Percentiles rank a stretch among this genome's conserved stretches.
phyloP scores from a whole-genome alignment of 1,140 invertebrate species.

The Brachionus rotundiformis region DNA sequence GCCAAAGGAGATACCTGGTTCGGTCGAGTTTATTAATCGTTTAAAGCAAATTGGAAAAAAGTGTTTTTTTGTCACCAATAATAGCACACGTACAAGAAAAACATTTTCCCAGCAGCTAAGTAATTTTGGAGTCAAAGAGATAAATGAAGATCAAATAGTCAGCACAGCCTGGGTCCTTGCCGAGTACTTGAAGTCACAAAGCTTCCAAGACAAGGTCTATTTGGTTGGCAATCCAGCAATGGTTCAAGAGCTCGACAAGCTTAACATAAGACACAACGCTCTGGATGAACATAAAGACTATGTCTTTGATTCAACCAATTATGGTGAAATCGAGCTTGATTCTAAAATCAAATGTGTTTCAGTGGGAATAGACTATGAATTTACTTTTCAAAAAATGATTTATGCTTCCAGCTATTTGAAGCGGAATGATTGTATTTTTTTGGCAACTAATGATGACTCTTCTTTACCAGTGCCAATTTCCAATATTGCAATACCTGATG shows the following conservation, averaged over 20 bases:
- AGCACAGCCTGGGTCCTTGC: slow-evolving; percentile 81
- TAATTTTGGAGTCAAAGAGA: slow-evolving; percentile 70
- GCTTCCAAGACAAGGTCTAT: slow-evolving; percentile 81
- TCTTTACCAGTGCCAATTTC: slow-evolving; percentile 67
- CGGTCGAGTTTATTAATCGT: slow-evolving; percentile 73
- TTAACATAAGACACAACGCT: slow-evolving; percentile 74
- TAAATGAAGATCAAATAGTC: slow-evolving; percentile 73
- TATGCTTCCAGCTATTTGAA: slow-evolving; percentile 82
- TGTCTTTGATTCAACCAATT: background rate
- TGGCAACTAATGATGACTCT: slow-evolving; percentile 89
- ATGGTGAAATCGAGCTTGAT: slow-evolving; percentile 22
- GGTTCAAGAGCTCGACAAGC: slow-evolving; percentile 74
- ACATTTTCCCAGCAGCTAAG: slow-evolving; percentile 77
- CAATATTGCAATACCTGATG: slow-evolving; percentile 69
- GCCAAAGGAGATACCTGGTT: slow-evolving; percentile 71
- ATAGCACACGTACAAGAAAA: slow-evolving; percentile 80
- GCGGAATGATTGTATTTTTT: slow-evolving; percentile 74
- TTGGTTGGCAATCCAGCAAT: slow-evolving; percentile 79
- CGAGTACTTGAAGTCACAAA: slow-evolving; percentile 72
- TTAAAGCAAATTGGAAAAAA: slow-evolving; percentile 72
- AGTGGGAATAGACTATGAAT: slow-evolving; percentile 86
- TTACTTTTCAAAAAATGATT: slow-evolving; percentile 85
- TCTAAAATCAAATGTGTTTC: slow-evolving; percentile 70
- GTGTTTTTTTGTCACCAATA: slow-evolving; percentile 89
- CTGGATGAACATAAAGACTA: slow-evolving; percentile 71